Percentiles rank a stretch among this genome's conserved stretches.
phyloP scores from a whole-genome alignment of 1,140 invertebrate species.

The Cherax quadricarinatus region DNA sequence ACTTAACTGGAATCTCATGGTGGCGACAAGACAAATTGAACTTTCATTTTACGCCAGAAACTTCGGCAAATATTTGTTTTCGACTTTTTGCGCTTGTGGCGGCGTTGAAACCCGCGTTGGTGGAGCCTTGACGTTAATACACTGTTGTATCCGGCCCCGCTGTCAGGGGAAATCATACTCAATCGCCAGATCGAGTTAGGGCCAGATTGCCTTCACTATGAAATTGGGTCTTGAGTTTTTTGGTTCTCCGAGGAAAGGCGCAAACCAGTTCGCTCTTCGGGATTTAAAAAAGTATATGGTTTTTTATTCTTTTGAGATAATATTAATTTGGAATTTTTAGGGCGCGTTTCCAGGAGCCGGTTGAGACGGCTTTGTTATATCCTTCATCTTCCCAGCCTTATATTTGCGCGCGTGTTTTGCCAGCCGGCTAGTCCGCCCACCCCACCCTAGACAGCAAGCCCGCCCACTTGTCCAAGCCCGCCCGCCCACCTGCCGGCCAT shows the following conservation, averaged over 20 bases:
- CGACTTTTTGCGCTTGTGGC: slow-evolving; percentile 8
- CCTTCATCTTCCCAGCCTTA: too few species aligned
- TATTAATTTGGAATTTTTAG: too few species aligned
- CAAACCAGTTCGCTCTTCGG: too few species aligned
- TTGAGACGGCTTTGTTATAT: too few species aligned
- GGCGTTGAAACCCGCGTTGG: not conserved
- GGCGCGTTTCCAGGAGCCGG: too few species aligned
- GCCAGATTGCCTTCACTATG: not conserved
- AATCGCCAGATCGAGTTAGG: not conserved
- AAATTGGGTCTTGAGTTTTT: not conserved
- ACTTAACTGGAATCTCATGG: slow-evolving; percentile 32
- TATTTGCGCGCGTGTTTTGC: too few species aligned
- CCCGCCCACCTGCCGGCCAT: not conserved
- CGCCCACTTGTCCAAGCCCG: too few species aligned
- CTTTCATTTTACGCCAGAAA: slow-evolving; percentile 41
- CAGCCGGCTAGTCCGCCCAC: too few species aligned
- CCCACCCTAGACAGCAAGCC: too few species aligned
- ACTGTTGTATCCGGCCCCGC: not conserved
- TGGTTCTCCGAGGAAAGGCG: not conserved
- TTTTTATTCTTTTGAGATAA: too few species aligned
- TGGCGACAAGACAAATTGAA: slow-evolving; percentile 46
- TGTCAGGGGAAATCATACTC: not conserved
- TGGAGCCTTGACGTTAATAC: not conserved
- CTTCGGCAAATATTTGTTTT: slow-evolving; percentile 48
- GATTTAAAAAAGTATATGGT: too few species aligned